Evolutionary conservation across 1,140 invertebrate species (phyloP).

Genomic region (Leptinotarsa texana): DNA sequence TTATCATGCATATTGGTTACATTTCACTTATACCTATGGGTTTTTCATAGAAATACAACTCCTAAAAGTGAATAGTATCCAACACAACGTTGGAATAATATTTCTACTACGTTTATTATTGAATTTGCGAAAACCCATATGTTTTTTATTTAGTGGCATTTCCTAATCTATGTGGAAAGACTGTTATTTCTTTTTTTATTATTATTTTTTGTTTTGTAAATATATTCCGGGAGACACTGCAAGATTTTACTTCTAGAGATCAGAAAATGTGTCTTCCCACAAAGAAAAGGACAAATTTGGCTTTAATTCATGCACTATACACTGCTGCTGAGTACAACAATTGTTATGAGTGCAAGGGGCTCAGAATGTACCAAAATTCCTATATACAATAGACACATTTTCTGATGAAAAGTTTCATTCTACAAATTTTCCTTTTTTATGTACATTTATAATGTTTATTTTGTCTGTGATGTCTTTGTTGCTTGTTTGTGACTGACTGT

Average conservation of each 20-base stretch:
- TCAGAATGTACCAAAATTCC: slow-evolving; percentile 32
- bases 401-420: slow-evolving; percentile 50
- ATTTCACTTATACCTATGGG: slow-evolving; percentile 8
- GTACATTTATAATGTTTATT: slow-evolving; percentile 23
- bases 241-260: slow-evolving; percentile 35
- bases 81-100: too few species aligned
- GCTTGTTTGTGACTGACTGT: slow-evolving; percentile 12
- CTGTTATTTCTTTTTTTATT: slow-evolving; percentile 46
- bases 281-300: slow-evolving; percentile 59
- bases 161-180: slow-evolving; percentile 58
- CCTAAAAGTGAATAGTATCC: too few species aligned
- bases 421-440: slow-evolving; percentile 23
- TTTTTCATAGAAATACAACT: background rate
- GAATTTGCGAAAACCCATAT: background rate
- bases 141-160: slow-evolving; percentile 48
- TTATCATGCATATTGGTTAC: slow-evolving; percentile 10
- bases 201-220: slow-evolving; percentile 42
- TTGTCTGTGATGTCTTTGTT: slow-evolving; percentile 28
- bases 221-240: slow-evolving; percentile 43
- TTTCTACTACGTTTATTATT: background rate
- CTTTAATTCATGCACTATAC: slow-evolving; percentile 53
- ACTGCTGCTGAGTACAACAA: slow-evolving; percentile 54
- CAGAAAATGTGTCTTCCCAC: slow-evolving; percentile 91
- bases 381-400: slow-evolving; percentile 56
- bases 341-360: slow-evolving; percentile 53